Conservation (phyloP, 2,888 invertebrate species). For the Syritta pipiens region DNA sequence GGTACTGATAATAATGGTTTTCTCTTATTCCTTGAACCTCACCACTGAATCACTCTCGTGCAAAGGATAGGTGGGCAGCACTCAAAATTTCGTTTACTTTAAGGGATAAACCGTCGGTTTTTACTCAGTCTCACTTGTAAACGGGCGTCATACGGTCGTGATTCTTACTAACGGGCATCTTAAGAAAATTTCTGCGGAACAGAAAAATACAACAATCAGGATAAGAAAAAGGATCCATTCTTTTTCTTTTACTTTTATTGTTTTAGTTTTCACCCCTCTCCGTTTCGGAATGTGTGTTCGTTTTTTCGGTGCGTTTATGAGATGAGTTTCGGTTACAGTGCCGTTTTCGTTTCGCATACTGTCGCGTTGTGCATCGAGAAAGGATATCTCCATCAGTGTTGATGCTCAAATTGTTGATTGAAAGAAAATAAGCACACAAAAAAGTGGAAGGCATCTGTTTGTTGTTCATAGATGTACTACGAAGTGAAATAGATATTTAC, state of each 20-base stretch:
- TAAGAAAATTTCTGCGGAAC: constrained; percentile 35
- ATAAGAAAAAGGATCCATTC: constrained; percentile 38
- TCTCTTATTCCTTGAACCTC: too few relatives aligned
- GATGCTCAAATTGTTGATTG: constrained; percentile 6
- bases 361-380: background rate
- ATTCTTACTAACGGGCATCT: constrained; percentile 58
- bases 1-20: too few relatives aligned
- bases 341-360: background rate
- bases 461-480: background rate
- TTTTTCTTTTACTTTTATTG: constrained; percentile 52
- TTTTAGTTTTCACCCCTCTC: constrained; percentile 31
- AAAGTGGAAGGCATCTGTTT: constrained; percentile 27
- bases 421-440: too few relatives aligned
- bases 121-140: constrained; percentile 78
- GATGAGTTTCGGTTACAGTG: constrained; percentile 13
- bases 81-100: constrained; percentile 73
- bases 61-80: too few relatives aligned
- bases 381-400: constrained; percentile 4
- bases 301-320: background rate
- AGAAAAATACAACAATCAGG: constrained; percentile 29
- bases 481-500: background rate
- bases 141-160: constrained; percentile 79
- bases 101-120: constrained; percentile 75
- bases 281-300: constrained; percentile 25
- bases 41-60: too few relatives aligned